phyloP scores from a whole-genome alignment of 2,888 invertebrate genomes.

The Agrotis ipsilon region DNA sequence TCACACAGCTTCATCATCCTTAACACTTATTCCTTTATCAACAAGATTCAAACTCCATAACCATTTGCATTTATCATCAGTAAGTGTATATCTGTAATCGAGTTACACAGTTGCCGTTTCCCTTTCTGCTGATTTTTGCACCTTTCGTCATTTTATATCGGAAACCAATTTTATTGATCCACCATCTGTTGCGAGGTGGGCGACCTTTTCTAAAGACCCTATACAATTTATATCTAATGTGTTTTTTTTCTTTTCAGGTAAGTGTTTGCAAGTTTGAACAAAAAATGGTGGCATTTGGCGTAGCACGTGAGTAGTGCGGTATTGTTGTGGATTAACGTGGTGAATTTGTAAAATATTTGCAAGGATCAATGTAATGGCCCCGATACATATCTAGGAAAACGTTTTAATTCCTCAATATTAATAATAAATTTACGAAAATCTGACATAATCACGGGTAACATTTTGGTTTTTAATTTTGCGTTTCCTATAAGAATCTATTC shows the following conservation, averaged over 20 bases:
- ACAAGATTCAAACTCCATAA: constrained; percentile 63
- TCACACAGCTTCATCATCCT: constrained; percentile 27
- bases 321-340: constrained; percentile 60
- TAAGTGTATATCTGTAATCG: constrained; percentile 65
- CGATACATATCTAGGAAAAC: no score
- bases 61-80: constrained; percentile 32
- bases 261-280: constrained; percentile 74
- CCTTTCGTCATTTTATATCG: constrained; percentile 79
- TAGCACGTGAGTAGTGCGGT: constrained; percentile 73
- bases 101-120: constrained; percentile 80
- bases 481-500: constrained; percentile 40
- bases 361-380: not conserved
- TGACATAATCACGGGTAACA: no score
- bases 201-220: constrained; percentile 80
- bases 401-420: not conserved
- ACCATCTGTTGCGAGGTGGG: constrained; percentile 80
- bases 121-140: constrained; percentile 81
- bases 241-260: constrained; percentile 82
- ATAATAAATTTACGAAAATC: not conserved
- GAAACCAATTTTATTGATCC: constrained; percentile 79
- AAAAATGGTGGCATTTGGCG: constrained; percentile 69
- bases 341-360: constrained; percentile 45
- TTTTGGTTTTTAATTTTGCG: no score
- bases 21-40: constrained; percentile 38
- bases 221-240: constrained; percentile 81